Percentiles rank a stretch among this genome's conserved stretches.
Conservation (phyloP, 2,797 vertebrate genomes). For the Onychomys torridus region DNA sequence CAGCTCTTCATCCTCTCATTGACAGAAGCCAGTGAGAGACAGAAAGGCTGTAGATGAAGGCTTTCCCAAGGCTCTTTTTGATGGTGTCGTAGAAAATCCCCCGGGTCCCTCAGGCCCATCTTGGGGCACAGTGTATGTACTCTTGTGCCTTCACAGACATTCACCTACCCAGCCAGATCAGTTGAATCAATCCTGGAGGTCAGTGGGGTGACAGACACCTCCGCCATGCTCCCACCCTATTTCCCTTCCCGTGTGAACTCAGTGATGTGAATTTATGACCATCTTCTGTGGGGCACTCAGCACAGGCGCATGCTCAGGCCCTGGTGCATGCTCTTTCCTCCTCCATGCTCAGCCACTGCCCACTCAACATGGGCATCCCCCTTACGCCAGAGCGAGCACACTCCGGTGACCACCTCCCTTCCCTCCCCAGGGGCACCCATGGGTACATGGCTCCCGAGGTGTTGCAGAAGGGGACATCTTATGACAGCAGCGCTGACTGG, state of each 20-base stretch:
- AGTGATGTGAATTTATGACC: accelerated
- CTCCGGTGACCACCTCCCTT: accelerated
- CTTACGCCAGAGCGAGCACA: no score
- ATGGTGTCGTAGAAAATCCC: no score
- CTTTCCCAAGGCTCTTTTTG: not conserved
- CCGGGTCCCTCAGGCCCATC: not conserved
- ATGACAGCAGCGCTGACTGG: conserved; percentile 99
- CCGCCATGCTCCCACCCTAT: no score
- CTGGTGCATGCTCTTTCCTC: not conserved
- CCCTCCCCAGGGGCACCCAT: conserved; percentile 93
- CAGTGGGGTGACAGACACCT: not conserved
- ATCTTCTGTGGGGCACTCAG: accelerated
- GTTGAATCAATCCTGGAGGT: not conserved
- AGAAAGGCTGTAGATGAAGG: not conserved
- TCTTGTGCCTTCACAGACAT: not conserved
- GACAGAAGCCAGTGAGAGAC: not conserved
- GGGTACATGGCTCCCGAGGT: conserved; percentile 99
- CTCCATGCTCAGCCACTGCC: not conserved
- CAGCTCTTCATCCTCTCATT: not conserved
- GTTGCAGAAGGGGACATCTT: conserved; percentile 97
- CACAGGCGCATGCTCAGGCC: not conserved
- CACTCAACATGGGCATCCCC: no score
- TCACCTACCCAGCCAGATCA: not conserved
- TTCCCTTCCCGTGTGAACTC: not conserved
- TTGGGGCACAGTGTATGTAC: not conserved